Evolutionary conservation across 2,113 vertebrate species (phyloP).

Genomic region (Motacilla tschutschensis): DNA sequence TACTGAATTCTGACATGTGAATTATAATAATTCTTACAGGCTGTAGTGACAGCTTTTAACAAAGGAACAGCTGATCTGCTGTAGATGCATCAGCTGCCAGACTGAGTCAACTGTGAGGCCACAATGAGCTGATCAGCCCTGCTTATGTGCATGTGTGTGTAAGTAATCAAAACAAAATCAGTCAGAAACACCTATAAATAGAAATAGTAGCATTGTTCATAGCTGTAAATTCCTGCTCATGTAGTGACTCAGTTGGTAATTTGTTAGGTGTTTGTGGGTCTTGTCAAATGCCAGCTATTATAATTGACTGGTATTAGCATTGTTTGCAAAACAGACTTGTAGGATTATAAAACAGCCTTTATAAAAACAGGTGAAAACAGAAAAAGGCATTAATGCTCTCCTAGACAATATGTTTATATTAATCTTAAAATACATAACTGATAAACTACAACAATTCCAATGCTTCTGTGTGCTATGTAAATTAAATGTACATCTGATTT

Average conservation of each 20-base stretch:
- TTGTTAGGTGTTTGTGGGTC: background rate
- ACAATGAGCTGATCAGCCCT: background rate
- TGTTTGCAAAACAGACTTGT: constrained; percentile 24
- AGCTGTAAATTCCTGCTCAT: background rate
- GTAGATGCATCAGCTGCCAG: background rate
- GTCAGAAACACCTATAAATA: constrained; percentile 17
- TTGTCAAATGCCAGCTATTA: constrained; percentile 5
- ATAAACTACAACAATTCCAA: background rate
- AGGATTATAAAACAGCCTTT: background rate
- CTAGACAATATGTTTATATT: background rate
- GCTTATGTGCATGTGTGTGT: background rate
- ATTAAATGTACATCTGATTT: background rate
- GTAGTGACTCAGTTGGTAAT: background rate
- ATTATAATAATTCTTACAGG: background rate
- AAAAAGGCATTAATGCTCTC: background rate
- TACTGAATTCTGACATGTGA: background rate
- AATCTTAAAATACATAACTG: background rate
- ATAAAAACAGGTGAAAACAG: background rate
- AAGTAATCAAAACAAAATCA: constrained; percentile 31
- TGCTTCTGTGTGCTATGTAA: background rate
- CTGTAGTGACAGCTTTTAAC: background rate
- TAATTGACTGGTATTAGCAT: constrained; percentile 12
- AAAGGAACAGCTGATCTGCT: background rate
- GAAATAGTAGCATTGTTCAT: background rate
- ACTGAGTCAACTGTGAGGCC: background rate